A percentile compares a stretch with the other conserved stretches of the same genome.
phyloP scores from a whole-genome alignment of 2,797 vertebrate species.

The Champsocephalus esox region DNA sequence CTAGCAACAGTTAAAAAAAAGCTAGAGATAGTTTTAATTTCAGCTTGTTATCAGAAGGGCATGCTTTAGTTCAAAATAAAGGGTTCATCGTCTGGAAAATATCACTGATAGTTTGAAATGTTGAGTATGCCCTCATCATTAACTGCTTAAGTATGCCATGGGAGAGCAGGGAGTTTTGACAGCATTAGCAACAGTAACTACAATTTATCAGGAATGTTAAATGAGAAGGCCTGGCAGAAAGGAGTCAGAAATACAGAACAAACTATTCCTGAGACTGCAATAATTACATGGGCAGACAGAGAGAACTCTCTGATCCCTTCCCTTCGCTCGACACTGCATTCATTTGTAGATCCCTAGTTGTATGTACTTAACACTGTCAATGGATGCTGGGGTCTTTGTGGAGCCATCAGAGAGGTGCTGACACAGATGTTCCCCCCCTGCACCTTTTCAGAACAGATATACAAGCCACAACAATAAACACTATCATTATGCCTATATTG shows the following conservation, averaged over 20 bases:
- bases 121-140: neutral
- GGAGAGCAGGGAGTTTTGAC: neutral
- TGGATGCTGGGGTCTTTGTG: conserved; percentile 55
- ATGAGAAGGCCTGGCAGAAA: conserved; percentile 1
- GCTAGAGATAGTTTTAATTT: neutral
- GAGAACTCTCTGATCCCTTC: conserved; percentile 42
- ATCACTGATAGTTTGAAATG: neutral
- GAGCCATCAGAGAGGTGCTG: conserved; percentile 53
- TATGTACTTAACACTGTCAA: conserved; percentile 72
- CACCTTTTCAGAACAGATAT: conserved; percentile 67
- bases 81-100: neutral
- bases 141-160: neutral
- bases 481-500: conserved; percentile 77
- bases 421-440: conserved; percentile 45
- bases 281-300: conserved; percentile 65
- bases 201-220: conserved; percentile 2
- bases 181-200: neutral
- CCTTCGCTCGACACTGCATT: conserved; percentile 25
- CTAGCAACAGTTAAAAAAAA: neutral
- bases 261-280: conserved; percentile 33
- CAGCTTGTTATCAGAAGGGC: neutral
- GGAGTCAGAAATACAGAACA: conserved; percentile 7
- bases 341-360: conserved; percentile 40
- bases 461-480: conserved; percentile 76
- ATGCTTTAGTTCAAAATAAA: neutral